Evolutionary conservation across 1,140 invertebrate genomes (phyloP), one percentile per base, ranked within the genome.

Genomic region (Dendrolimus punctatus): DNA sequence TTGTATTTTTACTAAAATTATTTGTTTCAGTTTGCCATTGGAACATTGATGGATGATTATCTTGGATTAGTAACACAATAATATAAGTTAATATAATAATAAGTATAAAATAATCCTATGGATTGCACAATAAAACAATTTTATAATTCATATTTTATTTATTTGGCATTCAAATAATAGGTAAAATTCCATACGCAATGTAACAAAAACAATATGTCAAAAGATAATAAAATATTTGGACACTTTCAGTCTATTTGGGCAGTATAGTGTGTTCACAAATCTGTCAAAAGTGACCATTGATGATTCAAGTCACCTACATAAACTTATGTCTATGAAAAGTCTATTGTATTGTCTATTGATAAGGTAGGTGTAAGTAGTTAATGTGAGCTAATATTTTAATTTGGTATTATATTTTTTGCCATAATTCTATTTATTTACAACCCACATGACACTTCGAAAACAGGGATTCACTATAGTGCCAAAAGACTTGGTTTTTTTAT

Each of bases 31-130:
- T 99, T 99, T 91, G 97, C 98, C 2, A 99, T 99, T 88, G 98
- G 98, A 61, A 99, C 98, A 5, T 88, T 99, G 10, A 99, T 99
- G 97, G 98, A 99, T 83, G 97, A 99, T 88, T 99, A 95, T 80
- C 88, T 99, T 66, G 97, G 97, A 62, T 77, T 92, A 66, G 91
- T 92, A 40, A 82, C 82, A 57, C 82, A 85, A 52, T 85, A 66
- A 77, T 64, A 57, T 64, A 40, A 39, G 9, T 52, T 53, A 57
- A 60, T 47, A 46, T 58, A 48, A 47, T 39, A 8, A 46, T 55
- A 60, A 57, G 46, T 48, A 8, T 65, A 66, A 50, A 54, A 62
- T 51, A 58, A 57, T 50, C 39, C 61, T 58, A 51, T 49, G 39
- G 6, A n/a, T 46, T 51, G 36, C 23, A 23, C 54, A 76, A 71